Percentiles rank a stretch among this genome's conserved stretches.
Conservation (phyloP, 2,888 invertebrate genomes). For the Aspidiotus destructor region DNA sequence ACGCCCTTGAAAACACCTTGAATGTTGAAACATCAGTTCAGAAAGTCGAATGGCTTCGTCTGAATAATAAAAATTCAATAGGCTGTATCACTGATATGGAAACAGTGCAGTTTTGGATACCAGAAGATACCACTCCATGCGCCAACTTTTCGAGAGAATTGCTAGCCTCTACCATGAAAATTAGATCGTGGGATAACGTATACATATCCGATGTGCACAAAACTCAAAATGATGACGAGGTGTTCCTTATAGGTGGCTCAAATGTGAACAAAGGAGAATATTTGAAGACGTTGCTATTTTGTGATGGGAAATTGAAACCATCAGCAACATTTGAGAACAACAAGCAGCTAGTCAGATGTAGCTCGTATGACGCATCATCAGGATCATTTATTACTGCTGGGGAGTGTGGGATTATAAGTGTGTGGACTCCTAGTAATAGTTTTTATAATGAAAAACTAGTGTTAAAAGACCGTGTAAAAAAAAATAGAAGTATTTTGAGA, state of each 20-base stretch:
- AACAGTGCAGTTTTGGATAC: constrained; percentile 60
- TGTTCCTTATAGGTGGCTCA: constrained; percentile 55
- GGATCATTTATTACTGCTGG: constrained; percentile 52
- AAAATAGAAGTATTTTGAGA: constrained; percentile 1
- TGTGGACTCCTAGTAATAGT: constrained; percentile 47
- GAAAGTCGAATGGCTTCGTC: constrained; percentile 39
- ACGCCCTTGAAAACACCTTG: constrained; percentile 64
- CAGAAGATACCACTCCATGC: constrained; percentile 52
- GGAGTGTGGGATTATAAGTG: constrained; percentile 56
- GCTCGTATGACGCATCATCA: constrained; percentile 48
- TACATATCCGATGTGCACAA: constrained; percentile 18
- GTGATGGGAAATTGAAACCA: constrained; percentile 49
- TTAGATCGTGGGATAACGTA: constrained; percentile 33
- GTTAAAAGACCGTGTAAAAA: constrained; percentile 16
- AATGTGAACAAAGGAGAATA: constrained; percentile 31
- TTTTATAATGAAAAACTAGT: constrained; percentile 9
- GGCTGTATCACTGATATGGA: constrained; percentile 63
- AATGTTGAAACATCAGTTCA: constrained; percentile 71
- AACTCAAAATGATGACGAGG: constrained; percentile 41
- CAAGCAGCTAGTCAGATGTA: constrained; percentile 61
- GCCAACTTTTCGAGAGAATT: constrained; percentile 50
- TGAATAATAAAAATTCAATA: constrained; percentile 44
- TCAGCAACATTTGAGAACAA: constrained; percentile 52
- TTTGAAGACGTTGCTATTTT: constrained; percentile 41
- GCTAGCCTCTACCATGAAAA: constrained; percentile 46